Percentiles rank a stretch among this genome's conserved stretches.
These are phyloP conservation scores for Spinus olivaceus DNA, from an alignment of 2,797 vertebrate genomes.

Conservation along the genomic window DNA sequence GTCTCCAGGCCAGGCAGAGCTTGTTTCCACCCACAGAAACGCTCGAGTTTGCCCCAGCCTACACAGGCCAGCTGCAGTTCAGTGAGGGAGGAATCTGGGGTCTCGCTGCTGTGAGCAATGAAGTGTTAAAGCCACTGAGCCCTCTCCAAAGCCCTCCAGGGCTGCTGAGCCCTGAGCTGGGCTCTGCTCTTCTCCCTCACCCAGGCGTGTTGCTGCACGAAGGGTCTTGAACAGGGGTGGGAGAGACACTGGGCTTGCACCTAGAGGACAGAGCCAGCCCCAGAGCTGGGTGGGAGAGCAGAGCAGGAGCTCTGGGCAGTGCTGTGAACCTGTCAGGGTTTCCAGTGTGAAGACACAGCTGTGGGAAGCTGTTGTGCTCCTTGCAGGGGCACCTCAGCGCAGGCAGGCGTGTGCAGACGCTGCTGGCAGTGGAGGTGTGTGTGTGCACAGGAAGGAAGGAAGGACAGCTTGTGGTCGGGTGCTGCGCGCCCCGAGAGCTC, in stretches of 20 bases:
- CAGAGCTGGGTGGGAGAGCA: not conserved
- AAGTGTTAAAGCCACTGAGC: not conserved
- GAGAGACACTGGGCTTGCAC: rapidly evolving
- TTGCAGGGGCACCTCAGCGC: not conserved
- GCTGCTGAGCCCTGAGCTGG: not conserved
- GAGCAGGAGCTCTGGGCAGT: not conserved
- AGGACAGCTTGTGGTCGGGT: not conserved
- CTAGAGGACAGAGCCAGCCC: not conserved
- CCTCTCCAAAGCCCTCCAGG: not conserved
- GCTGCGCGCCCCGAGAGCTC: rapidly evolving
- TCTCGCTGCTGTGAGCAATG: not conserved
- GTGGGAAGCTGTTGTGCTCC: not conserved
- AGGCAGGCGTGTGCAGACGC: not conserved
- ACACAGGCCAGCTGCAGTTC: rapidly evolving
- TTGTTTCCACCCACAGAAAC: not conserved
- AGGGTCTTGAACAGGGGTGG: not conserved
- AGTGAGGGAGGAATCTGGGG: not conserved
- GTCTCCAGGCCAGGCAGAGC: not conserved
- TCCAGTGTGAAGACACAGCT: not conserved
- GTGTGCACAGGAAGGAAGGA: conserved; percentile 46
- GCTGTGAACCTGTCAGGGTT: not conserved
- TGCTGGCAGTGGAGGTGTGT: not conserved
- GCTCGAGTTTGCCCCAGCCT: not conserved
- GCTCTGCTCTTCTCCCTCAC: not conserved
- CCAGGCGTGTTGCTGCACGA: not conserved